Evolutionary conservation across 2,888 invertebrate species (phyloP), one percentile per base, ranked within the genome.

Genomic region (Mythimna loreyi): DNA sequence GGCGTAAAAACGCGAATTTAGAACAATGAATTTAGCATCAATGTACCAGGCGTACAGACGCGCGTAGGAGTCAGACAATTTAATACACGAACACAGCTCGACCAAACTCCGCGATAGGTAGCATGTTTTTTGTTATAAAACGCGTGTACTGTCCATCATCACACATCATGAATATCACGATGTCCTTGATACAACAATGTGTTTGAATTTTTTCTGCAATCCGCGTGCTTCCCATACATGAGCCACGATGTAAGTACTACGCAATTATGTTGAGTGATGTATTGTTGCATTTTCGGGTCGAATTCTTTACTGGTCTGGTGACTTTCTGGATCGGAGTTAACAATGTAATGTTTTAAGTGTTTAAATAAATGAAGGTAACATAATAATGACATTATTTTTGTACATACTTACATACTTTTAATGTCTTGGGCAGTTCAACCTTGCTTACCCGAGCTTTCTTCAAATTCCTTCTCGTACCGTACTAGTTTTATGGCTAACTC

Each of bases 11-110:
- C 55, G 81, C 73, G 49, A 76, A 76, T 65, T 30, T 63, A 62
- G 69, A 77, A 77, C 81, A 77, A 72, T 50, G 66, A 66, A 55
- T 61, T 64, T 33, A 61, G 57, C 52, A 59, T 19, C 55, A 66
- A 16, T 72, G 87, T 91, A 91, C 90, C 84, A 89, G 89, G 89
- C 72, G 78, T 19, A 50, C 90, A 90, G 84, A 84, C 81, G 53
- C 67, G 81, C 78, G 90, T 90, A 89, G 89, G 90, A 87, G 90
- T 86, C 45, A 72, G 72, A 62, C 84, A 76, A 83, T 85, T 84
- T 75, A 80, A 71, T 74, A 56, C 82, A 74, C 81, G 85, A 86
- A 80, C 82, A 78, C 82, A 84, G 72, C 82, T 75, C 75, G 76
- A 74, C 67, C 58, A 53, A 47, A 59, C 82, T 68, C 73, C 82